Conservation (phyloP, 2,797 vertebrate genomes). For the Peromyscus nudipes region DNA sequence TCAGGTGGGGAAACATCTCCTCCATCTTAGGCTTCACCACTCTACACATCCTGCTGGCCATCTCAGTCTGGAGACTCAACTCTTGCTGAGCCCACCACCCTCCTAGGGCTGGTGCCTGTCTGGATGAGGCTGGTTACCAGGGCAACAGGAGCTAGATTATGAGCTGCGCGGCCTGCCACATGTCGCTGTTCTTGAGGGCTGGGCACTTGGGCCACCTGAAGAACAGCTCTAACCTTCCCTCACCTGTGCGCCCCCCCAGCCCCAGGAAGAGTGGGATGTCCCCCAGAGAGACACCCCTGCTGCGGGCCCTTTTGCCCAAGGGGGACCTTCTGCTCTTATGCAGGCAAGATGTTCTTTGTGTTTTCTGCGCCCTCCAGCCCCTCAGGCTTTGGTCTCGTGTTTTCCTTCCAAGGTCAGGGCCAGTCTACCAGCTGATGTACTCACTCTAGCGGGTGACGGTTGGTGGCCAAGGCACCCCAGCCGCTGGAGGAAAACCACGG, state of each 20-base stretch:
- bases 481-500: accelerated
- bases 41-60: not conserved
- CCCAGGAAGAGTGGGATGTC: not conserved
- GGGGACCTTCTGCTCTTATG: not conserved
- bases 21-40: not conserved
- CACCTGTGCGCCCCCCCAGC: not conserved
- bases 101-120: not conserved
- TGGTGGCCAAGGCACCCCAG: accelerated
- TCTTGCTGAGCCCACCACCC: not conserved
- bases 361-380: not conserved
- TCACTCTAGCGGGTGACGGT: accelerated
- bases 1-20: not conserved
- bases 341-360: not conserved
- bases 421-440: accelerated
- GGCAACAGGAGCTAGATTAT: conserved; percentile 68
- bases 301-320: not conserved
- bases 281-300: not conserved
- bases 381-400: not conserved
- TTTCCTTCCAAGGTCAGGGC: not conserved
- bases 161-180: conserved; percentile 58
- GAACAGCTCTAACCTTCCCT: not conserved
- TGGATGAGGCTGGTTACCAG: conserved; percentile 70
- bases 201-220: not conserved
- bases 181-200: not conserved
- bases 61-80: not conserved